Base-by-base conservation (phyloP, 2,797 vertebrate species). In the Myripristis murdjan region DNA sequence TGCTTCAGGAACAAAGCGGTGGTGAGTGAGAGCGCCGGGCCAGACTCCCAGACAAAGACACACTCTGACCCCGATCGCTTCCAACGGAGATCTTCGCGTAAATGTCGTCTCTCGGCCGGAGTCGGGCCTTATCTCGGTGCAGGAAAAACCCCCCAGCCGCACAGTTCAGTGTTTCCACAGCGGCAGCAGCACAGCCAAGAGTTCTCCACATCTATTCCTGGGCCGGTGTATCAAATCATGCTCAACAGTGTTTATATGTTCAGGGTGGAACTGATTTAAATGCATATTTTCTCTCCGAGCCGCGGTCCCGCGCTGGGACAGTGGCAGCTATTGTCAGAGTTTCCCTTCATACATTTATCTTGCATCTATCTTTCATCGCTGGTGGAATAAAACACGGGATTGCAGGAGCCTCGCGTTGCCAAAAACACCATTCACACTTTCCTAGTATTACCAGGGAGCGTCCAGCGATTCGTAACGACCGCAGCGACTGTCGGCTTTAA, bases 281-380 rank as follows among this genome's bases (percentile, higher is more conserved):
- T 33, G 66, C 71, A 47, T 78, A 76, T 71, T 79, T 89, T 64
- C 61, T 64, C 60, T 12, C 28, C 3, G 3, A 28, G 6, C 26
- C 28, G 26, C 56, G 54, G 63, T 10, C 67, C 43, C 63, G 47
- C 55, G 54, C 59, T 60, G 39, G 48, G 52, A 11, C 24, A 7
- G 54, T 43, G 31, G 48, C 59, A 54, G 37, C 54, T 26, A 47
- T 37, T 51, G 70, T 69, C 61, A 53, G 77, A 75, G 80, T 60
- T 33, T 53, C 20, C 20, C 20, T 20, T 20, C 20, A 20, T 20
- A 20, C 83, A 80, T 87, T 88, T 85, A 79, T 82, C 65, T 73
- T 80, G 75, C 72, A 77, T 82, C 62, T 46, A 79, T 82, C 59
- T 43, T 73, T 75, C 75, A 83, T 66, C 57, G 71, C 66, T 16